Evolutionary conservation across 2,888 invertebrate species (phyloP).

Genomic region (Chrysina gloriosa): DNA sequence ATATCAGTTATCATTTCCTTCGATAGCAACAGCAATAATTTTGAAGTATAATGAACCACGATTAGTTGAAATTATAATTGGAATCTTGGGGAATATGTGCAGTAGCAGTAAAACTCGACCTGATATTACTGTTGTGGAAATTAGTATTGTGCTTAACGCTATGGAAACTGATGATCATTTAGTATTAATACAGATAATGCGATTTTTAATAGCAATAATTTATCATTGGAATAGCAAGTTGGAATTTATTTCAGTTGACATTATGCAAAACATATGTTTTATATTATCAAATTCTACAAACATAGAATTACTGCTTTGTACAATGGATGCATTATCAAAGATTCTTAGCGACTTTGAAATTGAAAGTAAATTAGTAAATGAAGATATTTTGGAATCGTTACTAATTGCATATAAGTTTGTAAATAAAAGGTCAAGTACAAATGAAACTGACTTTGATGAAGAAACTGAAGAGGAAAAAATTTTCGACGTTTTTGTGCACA

Average conservation of each 20-base stretch:
- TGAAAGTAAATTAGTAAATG: conserved; percentile 47
- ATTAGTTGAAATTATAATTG: conserved; percentile 83
- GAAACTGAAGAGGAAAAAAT: conserved; percentile 51
- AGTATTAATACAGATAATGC: conserved; percentile 78
- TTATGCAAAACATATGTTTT: conserved; percentile 72
- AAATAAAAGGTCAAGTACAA: conserved; percentile 46
- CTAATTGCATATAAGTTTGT: conserved; percentile 52
- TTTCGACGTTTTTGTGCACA: conserved; percentile 53
- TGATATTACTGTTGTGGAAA: conserved; percentile 69
- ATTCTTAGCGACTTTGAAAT: conserved; percentile 53
- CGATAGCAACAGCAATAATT: conserved; percentile 72
- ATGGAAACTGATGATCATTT: conserved; percentile 76
- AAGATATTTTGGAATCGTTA: conserved; percentile 48
- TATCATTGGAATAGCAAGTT: conserved; percentile 46
- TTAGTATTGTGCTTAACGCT: conserved; percentile 69
- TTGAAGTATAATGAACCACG: conserved; percentile 71
- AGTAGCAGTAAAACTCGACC: conserved; percentile 71
- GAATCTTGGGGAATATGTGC: conserved; percentile 86
- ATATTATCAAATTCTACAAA: conserved; percentile 82
- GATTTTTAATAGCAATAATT: conserved; percentile 70
- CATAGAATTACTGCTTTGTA: conserved; percentile 69
- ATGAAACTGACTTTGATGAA: conserved; percentile 49
- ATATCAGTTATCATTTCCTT: conserved; percentile 74
- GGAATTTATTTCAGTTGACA: conserved; percentile 62
- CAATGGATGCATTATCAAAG: conserved; percentile 69